Conservation (phyloP, 2,113 vertebrate genomes). For the Synodontis membranacea region DNA sequence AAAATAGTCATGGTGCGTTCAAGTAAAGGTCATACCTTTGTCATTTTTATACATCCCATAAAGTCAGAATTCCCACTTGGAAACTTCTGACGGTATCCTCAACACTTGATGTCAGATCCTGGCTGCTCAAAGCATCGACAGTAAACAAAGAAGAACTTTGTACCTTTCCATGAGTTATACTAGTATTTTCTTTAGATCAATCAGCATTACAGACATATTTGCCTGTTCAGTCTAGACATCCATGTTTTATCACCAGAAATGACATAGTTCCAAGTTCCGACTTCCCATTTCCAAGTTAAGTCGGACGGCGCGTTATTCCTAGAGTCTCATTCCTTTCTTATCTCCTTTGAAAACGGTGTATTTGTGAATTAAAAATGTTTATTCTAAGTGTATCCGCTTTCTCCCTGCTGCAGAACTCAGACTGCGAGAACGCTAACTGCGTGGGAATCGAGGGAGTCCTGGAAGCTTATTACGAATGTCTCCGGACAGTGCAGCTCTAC, state of each 20-base stretch:
- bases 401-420: constrained; percentile 69
- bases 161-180: neutral
- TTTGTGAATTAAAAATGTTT: too few species aligned
- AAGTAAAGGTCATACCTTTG: too few species aligned
- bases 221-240: neutral
- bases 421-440: constrained; percentile 83
- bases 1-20: too few species aligned
- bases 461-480: constrained; percentile 84
- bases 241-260: neutral
- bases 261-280: too few species aligned
- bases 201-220: too few species aligned
- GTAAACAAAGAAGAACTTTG: neutral
- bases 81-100: neutral
- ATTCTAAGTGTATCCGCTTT: neutral
- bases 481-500: constrained; percentile 83
- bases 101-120: too few species aligned
- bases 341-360: neutral
- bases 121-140: too few species aligned
- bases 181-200: neutral
- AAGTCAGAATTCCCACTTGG: neutral
- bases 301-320: neutral
- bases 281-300: too few species aligned
- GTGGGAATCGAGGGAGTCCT: constrained; percentile 81
- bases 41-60: too few species aligned
- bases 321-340: neutral